These are phyloP conservation scores for Parazoanthus darwini DNA, from an alignment of 92 coral and sea anemone species.

Conservation along the genomic window DNA sequence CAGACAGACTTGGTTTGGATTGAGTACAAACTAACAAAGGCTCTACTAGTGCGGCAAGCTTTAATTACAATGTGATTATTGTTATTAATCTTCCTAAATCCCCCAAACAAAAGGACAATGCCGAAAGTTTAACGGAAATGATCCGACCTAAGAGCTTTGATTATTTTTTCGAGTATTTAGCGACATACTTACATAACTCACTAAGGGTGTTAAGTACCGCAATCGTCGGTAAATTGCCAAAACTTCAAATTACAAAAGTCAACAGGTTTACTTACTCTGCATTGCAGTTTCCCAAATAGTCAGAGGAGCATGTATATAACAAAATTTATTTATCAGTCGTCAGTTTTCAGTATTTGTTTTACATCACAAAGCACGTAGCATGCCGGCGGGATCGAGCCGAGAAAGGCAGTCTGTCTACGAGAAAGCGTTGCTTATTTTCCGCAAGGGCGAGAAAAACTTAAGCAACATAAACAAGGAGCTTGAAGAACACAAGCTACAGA, in stretches of 20 bases:
- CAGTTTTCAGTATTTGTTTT: neutral
- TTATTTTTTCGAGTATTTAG: neutral
- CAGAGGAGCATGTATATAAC: too few relatives aligned
- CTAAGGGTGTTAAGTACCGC: neutral
- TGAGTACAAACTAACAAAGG: too few relatives aligned
- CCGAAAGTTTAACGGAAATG: neutral
- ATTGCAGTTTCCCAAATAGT: too few relatives aligned
- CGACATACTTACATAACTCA: neutral
- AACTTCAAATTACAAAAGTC: neutral
- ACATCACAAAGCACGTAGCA: slow-evolving; percentile 4
- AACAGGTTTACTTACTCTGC: neutral
- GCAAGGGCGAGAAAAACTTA: slow-evolving; percentile 65
- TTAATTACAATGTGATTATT: neutral
- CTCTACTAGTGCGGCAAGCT: neutral
- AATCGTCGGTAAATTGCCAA: neutral
- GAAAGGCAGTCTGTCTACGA: slow-evolving; percentile 80
- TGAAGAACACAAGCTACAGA: slow-evolving; percentile 63
- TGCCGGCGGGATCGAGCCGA: slow-evolving; percentile 62
- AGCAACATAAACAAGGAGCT: slow-evolving; percentile 58
- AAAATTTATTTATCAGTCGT: too few relatives aligned
- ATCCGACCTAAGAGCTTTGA: neutral
- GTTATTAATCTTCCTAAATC: neutral
- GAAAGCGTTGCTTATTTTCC: slow-evolving; percentile 72
- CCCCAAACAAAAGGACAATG: slow-evolving; percentile 16
- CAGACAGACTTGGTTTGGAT: too few relatives aligned